Evolutionary conservation across 1,140 invertebrate genomes (phyloP).

Genomic region (Papilio xuthus): DNA sequence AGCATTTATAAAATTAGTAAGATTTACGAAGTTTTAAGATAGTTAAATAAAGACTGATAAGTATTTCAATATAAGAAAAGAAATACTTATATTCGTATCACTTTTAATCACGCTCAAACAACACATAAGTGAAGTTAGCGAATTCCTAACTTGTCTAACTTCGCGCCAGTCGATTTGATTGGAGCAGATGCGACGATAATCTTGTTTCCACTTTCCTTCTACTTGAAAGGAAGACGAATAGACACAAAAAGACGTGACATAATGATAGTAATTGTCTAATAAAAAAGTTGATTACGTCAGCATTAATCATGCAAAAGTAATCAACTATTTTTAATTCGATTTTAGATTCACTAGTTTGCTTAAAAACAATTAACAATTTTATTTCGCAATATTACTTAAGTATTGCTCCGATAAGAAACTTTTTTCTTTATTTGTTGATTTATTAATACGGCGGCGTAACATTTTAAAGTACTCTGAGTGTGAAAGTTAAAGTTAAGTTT

Average conservation of each 20-base stretch:
- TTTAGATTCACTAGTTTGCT: neutral
- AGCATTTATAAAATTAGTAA: too few species aligned
- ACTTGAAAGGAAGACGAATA: conserved; percentile 17
- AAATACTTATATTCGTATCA: neutral
- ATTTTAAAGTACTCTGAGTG: too few species aligned
- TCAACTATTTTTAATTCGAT: too few species aligned
- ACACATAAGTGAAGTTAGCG: conserved; percentile 16
- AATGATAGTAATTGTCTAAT: neutral
- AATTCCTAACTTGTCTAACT: conserved; percentile 13
- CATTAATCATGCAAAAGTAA: too few species aligned
- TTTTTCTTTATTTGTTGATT: too few species aligned
- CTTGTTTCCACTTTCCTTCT: neutral
- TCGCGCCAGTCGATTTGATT: conserved; percentile 10
- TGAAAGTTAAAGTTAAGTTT: too few species aligned
- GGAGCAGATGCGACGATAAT: conserved; percentile 19
- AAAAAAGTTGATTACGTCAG: neutral
- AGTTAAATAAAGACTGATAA: neutral
- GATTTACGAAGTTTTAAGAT: neutral
- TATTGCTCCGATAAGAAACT: neutral
- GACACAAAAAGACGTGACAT: neutral
- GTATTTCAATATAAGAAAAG: neutral
- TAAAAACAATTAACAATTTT: too few species aligned
- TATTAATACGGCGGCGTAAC: too few species aligned
- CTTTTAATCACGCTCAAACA: conserved; percentile 20
- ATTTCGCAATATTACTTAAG: neutral